Evolutionary conservation across 2,797 vertebrate genomes (phyloP).

Genomic region (Cygnus olor): DNA sequence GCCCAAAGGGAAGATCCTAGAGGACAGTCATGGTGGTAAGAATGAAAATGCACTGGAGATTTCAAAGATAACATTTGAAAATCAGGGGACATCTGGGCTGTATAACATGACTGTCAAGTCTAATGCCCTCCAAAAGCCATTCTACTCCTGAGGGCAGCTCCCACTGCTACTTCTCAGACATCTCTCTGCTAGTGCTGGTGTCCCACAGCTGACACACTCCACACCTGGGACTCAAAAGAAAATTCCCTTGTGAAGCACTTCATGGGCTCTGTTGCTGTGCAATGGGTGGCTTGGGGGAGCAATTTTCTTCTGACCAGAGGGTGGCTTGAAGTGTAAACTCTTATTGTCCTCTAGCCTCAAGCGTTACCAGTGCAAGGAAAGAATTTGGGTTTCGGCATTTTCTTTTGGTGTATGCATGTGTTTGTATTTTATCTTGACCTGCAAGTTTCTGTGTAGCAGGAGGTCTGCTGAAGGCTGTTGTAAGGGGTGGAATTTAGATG

Average conservation of each 20-base stretch:
- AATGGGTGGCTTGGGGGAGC: background rate
- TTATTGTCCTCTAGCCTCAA: background rate
- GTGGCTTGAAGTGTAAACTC: background rate
- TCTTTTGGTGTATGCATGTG: too few species aligned
- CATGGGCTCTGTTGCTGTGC: background rate
- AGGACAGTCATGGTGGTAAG: background rate
- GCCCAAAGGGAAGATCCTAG: background rate
- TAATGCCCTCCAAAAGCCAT: slow-evolving; percentile 6
- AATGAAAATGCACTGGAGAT: slow-evolving; percentile 25
- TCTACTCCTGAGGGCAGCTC: background rate
- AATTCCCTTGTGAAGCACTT: background rate
- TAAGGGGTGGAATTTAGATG: background rate
- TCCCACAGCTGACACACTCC: background rate
- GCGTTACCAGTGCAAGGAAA: background rate
- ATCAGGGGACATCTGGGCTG: background rate
- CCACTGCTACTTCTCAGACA: background rate
- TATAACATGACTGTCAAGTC: background rate
- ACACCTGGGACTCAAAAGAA: background rate
- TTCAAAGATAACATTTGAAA: slow-evolving; percentile 9
- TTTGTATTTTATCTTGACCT: background rate
- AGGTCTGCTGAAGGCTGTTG: background rate
- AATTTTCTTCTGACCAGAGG: background rate
- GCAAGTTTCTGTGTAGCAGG: background rate
- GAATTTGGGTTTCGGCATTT: background rate
- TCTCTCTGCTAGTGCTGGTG: background rate